Percentiles rank a stretch among this genome's conserved stretches.
These are phyloP conservation scores for Plagodis dolabraria DNA, from an alignment of 2,888 invertebrate species.

Conservation along the genomic window DNA sequence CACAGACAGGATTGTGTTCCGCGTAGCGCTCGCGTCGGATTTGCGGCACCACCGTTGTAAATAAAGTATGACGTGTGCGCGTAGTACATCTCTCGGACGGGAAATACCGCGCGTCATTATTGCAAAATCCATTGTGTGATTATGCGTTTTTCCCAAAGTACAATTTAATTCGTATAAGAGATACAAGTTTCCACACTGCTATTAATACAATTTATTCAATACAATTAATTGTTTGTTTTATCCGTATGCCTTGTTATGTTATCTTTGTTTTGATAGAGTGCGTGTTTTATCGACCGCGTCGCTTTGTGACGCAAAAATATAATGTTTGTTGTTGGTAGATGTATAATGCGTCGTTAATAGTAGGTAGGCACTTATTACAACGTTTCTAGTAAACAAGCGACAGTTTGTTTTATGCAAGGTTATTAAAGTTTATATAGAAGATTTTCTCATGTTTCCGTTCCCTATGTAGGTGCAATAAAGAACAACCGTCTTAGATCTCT, in stretches of 20 bases:
- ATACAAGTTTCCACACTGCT: neutral
- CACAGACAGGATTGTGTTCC: conserved; percentile 53
- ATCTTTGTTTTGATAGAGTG: conserved; percentile 55
- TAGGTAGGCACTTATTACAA: conserved; percentile 10
- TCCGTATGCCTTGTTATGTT: conserved; percentile 43
- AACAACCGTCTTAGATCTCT: neutral
- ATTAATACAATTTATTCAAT: conserved; percentile 1
- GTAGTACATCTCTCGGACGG: conserved; percentile 45
- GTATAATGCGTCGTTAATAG: conserved; percentile 29
- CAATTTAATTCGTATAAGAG: neutral
- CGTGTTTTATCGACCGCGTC: conserved; percentile 33
- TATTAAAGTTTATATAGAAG: neutral
- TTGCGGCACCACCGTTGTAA: conserved; percentile 45
- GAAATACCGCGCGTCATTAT: conserved; percentile 67
- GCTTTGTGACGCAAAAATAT: conserved; percentile 50
- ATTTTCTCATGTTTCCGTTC: conserved; percentile 3
- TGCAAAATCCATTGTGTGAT: conserved; percentile 16
- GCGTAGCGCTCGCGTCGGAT: conserved; percentile 52
- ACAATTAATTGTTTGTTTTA: conserved; percentile 22
- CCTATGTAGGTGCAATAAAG: conserved; percentile 6
- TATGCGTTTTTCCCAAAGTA: conserved; percentile 18
- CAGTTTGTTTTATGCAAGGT: neutral
- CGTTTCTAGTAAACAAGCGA: conserved; percentile 44
- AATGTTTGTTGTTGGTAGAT: conserved; percentile 34
- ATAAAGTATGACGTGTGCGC: conserved; percentile 52